Percentiles rank a stretch among this genome's conserved stretches.
These are phyloP conservation scores for Colossoma macropomum DNA, from an alignment of 2,113 vertebrate genomes.

Conservation along the genomic window DNA sequence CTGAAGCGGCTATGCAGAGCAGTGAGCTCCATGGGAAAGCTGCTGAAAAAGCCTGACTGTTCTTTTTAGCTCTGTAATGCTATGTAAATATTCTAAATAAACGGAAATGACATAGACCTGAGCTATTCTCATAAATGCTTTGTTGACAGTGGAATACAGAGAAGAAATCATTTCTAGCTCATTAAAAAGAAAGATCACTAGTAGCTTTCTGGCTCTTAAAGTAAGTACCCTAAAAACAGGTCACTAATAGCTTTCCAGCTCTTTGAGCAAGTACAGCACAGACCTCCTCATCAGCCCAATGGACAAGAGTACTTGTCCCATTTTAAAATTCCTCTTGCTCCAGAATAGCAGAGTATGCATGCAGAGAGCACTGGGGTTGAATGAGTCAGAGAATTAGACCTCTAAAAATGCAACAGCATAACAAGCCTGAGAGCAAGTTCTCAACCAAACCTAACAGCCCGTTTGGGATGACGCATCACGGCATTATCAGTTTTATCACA, in stretches of 20 bases:
- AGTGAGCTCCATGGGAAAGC: conserved; percentile 43
- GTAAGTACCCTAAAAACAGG: conserved; percentile 8
- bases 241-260: conserved; percentile 55
- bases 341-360: conserved; percentile 40
- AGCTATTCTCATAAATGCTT: conserved; percentile 19
- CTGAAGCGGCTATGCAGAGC: conserved; percentile 54
- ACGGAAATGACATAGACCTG: conserved; percentile 13
- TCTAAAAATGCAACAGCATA: conserved; percentile 8
- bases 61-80: conserved; percentile 31
- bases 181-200: conserved; percentile 35
- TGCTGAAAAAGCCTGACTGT: conserved; percentile 41
- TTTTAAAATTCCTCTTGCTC: conserved; percentile 42
- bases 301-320: conserved; percentile 30
- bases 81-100: conserved; percentile 38
- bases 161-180: not conserved
- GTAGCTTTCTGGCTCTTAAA: conserved; percentile 54
- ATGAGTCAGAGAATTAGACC: conserved; percentile 31
- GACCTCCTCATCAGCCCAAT: not conserved
- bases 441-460: not conserved
- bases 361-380: not conserved
- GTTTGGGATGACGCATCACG: not conserved
- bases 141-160: not conserved
- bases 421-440: conserved; percentile 22
- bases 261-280: conserved; percentile 8
- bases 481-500: conserved; percentile 1